Base-by-base conservation (phyloP, 2,113 vertebrate species). In the Cichladusa arquata region DNA sequence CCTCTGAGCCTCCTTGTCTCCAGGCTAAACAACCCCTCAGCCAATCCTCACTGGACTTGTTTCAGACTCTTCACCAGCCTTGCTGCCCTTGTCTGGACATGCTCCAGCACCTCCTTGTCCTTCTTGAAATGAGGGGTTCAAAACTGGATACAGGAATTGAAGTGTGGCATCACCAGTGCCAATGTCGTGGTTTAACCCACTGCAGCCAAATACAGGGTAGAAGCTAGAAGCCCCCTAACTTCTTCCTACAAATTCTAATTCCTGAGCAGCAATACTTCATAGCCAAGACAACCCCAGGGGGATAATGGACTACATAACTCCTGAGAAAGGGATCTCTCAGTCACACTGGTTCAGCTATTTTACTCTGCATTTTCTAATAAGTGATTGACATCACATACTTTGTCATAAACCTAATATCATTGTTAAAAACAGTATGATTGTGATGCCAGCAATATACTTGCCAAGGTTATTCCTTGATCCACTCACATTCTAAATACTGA, bases 391-490 rank as follows among this genome's bases (percentile, higher is more conserved):
- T 33, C 4, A 61, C 51, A 42, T 34, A 86, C 24, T 81, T 73
- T 86, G 8, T 50, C 23, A 54, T 38, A 81, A 88, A 83, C 9
- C 7, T 79, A 53, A 57, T 31, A 62, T 2, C 12, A 64, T 72
- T 64, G 9, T 61, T 65, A 67, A 8, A 69, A 57, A 54, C 74
- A 40, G 16, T 42, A 80, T 19, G 34, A 67, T 61, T 19, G 6
- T 65, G 40, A 80, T 80, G 42, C 19, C 62, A 77, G 42, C 8
- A 67, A 12, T 28, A 51, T 23, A 51, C 42, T 77, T 93, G 76
- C 26, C 71, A 90, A 73, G 58, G 80, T 92, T 54, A 77, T 80
- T 90, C 33, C 40, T 86, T 71, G 26, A 50, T 67, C 69, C 78
- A 44, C 34, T 81, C 34, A 23, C 33, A 47, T 69, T 71, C n/a